Evolutionary conservation across 2,113 vertebrate species (phyloP).

Genomic region (Cynocephalus volans): DNA sequence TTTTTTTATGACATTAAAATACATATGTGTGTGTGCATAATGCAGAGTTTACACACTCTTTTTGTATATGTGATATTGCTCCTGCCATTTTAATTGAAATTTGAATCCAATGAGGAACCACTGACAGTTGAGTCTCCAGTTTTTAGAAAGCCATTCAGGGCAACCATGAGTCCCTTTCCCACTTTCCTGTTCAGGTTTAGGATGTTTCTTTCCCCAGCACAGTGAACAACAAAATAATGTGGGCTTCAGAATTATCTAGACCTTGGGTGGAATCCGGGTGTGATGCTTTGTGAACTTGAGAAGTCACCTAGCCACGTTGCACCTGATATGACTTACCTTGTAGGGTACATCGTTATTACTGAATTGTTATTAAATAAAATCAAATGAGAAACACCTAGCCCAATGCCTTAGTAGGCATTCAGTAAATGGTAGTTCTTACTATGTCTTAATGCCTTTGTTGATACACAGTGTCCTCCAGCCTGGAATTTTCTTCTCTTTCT

Average conservation of each 20-base stretch:
- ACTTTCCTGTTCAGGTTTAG: neutral
- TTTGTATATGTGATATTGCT: neutral
- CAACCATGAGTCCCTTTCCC: neutral
- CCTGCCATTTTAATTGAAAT: neutral
- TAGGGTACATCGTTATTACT: neutral
- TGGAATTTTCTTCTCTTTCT: neutral
- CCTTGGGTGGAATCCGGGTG: rapidly evolving
- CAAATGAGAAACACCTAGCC: neutral
- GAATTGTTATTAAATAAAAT: neutral
- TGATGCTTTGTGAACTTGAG: neutral
- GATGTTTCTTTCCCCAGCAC: neutral
- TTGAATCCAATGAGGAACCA: neutral
- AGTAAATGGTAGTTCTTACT: neutral
- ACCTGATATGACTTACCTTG: rapidly evolving
- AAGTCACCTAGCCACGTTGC: neutral
- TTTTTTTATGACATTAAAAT: neutral
- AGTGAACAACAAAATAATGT: rapidly evolving
- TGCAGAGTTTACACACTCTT: neutral
- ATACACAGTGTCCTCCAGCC: neutral
- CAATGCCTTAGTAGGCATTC: neutral
- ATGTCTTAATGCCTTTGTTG: neutral
- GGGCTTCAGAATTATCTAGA: neutral
- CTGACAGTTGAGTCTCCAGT: rapidly evolving
- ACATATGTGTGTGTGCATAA: too few relatives aligned
- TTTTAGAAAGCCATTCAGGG: neutral